phyloP scores from a whole-genome alignment of 2,113 vertebrate species.

The Dissostichus mawsoni region DNA sequence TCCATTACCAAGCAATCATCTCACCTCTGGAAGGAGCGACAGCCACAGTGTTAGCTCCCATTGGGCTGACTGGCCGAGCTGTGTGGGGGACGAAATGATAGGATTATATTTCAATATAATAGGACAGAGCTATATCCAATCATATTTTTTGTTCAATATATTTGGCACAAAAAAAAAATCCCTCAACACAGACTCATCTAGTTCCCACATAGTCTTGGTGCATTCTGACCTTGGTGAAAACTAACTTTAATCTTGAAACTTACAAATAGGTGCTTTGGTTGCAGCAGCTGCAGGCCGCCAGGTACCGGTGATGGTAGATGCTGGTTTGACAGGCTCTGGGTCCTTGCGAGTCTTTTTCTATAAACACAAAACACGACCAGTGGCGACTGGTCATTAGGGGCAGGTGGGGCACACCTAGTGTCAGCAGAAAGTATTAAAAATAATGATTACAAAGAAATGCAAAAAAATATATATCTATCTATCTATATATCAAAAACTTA shows the following conservation, averaged over 20 bases:
- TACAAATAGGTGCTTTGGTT: constrained; percentile 51
- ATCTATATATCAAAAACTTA: no score
- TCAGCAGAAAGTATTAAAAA: no score
- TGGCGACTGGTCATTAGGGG: no score
- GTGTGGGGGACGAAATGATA: constrained; percentile 2
- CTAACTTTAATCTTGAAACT: not conserved
- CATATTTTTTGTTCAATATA: no score
- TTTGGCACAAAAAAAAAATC: no score
- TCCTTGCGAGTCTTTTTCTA: constrained; percentile 79
- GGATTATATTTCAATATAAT: not conserved
- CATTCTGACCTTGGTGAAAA: not conserved
- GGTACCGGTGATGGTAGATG: constrained; percentile 56
- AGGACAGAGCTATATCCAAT: not conserved
- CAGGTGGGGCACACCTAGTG: no score
- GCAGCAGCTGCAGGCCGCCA: constrained; percentile 38
- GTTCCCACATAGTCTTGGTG: not conserved
- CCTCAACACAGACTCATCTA: not conserved
- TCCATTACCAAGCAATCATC: not conserved
- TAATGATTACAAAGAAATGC: not conserved
- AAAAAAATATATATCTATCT: no score
- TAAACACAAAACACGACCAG: constrained; percentile 1
- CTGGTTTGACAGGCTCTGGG: constrained; percentile 33
- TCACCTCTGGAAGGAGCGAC: constrained; percentile 80
- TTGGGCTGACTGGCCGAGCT: constrained; percentile 62
- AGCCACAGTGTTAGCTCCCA: constrained; percentile 80